Base-by-base conservation (phyloP, 2,797 vertebrate genomes). In the Myotis myotis region DNA sequence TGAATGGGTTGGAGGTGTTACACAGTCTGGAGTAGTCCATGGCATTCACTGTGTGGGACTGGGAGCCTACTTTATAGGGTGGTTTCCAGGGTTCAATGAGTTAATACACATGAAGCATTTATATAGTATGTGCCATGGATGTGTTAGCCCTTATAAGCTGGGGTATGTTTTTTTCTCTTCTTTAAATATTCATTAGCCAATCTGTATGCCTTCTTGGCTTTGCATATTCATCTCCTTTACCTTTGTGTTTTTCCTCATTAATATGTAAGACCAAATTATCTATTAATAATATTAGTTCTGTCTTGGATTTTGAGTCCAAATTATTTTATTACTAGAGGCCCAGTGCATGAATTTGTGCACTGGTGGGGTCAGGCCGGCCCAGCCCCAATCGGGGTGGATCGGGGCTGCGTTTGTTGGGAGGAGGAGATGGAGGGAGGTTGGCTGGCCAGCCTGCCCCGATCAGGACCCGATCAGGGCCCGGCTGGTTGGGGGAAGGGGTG, bases 181-280 rank as follows among this genome's bases (percentile, higher is more conserved):
- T 76, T 93, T 44, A 86, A 68, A 89, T 91, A 86, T 86, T 88
- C 82, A 60, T 70, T 86, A 78, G 28, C 41, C 76, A 44, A 66
- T 70, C 79, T 89, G 76, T 13, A 84, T 75, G 51, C 75, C n/a
- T 41, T 87, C 71, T 74, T 60, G 28, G n/a, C 44, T 93, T 83
- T 90, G 38, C 60, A 62, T 81, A 49, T 81, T 85, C 7, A 11
- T 81, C 9, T 93, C 49, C 30, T 88, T 91, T 85, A 23, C 72
- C 44, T 72, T 88, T 81, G 23, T 71, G 28, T 5, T 6, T 93
- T 87, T 75, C 17, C n/a, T 81, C 30, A 47, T 55, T 91, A 89
- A 70, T 22, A 49, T 76, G 12, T 89, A 75, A 85, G 15, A 71
- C 71, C 20, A 81, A 71, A 64, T 71, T 81, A 76, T 70, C n/a